phyloP scores from a whole-genome alignment of 2,113 vertebrate species.

The Physeter macrocephalus region DNA sequence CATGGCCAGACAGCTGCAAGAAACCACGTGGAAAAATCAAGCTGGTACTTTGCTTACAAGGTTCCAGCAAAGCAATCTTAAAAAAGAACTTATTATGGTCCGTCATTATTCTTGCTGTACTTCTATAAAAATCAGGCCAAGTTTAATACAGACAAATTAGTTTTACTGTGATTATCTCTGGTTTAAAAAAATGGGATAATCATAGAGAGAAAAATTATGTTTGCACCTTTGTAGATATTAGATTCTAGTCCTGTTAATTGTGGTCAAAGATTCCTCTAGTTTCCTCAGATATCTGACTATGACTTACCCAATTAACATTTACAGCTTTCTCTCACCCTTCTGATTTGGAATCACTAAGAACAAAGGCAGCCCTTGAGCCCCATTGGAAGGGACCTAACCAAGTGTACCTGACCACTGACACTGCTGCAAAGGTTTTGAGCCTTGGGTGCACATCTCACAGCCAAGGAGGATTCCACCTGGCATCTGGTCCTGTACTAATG shows the following conservation, averaged over 20 bases:
- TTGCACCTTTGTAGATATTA: neutral
- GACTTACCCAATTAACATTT: neutral
- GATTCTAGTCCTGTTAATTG: neutral
- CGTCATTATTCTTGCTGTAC: neutral
- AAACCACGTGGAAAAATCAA: neutral
- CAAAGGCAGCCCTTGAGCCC: neutral
- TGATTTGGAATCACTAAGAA: neutral
- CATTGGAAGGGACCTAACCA: neutral
- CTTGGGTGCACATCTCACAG: neutral
- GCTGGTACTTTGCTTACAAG: neutral
- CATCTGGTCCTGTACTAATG: neutral
- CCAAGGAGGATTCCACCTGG: neutral
- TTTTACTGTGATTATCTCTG: neutral
- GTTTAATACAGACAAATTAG: neutral
- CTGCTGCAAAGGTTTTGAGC: neutral
- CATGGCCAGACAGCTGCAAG: neutral
- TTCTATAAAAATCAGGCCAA: neutral
- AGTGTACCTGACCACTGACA: neutral
- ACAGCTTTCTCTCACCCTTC: neutral
- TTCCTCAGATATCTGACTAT: neutral
- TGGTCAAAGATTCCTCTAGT: neutral
- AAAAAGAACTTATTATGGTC: neutral
- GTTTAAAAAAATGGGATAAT: neutral
- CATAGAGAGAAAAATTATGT: neutral
- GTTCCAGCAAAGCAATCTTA: neutral